A percentile compares a stretch with the other conserved stretches of the same genome.
Evolutionary conservation across 1,140 invertebrate genomes (phyloP).

Genomic region (Oreohelix idahoensis): DNA sequence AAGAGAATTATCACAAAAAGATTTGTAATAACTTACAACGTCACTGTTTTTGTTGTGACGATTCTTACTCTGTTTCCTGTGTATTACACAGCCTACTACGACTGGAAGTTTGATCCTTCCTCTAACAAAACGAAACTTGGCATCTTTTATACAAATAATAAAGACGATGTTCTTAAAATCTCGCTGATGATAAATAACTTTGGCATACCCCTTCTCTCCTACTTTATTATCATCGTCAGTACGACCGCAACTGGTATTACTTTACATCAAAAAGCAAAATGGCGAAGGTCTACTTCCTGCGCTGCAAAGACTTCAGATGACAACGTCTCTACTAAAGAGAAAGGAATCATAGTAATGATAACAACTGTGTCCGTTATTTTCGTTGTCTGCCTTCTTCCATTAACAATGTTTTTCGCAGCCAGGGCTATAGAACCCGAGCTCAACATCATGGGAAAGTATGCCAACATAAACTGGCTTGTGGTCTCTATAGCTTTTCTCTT

Average conservation of each 20-base stretch:
- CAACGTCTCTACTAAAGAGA: neutral
- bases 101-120: neutral
- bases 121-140: neutral
- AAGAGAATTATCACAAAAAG: conserved; percentile 90
- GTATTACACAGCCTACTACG: conserved; percentile 23
- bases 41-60: conserved; percentile 15
- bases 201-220: neutral
- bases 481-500: neutral
- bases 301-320: neutral
- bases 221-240: conserved; percentile 6
- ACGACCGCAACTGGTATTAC: neutral
- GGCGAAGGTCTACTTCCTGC: neutral
- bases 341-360: neutral
- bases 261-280: neutral
- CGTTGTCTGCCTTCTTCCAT: neutral
- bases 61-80: neutral
- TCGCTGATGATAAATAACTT: neutral
- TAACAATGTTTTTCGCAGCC: neutral
- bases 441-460: neutral
- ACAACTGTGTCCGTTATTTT: conserved; percentile 2
- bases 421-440: conserved; percentile 8
- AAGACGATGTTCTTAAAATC: neutral
- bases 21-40: conserved; percentile 85
- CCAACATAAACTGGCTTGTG: conserved; percentile 23
- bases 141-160: conserved; percentile 23